phyloP scores from a whole-genome alignment of 2,797 vertebrate species.

The Podargus strigoides region DNA sequence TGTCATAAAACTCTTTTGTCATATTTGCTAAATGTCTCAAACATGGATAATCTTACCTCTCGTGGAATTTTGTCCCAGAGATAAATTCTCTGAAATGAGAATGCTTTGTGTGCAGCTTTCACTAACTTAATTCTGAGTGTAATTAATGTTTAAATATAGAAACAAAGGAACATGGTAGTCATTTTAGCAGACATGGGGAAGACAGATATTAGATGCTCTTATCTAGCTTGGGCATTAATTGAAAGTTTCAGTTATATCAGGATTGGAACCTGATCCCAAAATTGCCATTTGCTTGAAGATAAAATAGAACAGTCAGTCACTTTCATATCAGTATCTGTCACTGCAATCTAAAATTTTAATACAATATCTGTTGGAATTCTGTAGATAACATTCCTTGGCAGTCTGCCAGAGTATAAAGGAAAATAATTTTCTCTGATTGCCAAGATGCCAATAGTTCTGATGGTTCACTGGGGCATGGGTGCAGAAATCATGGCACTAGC shows the following conservation, averaged over 20 bases:
- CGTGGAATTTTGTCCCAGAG: neutral
- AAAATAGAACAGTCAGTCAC: neutral
- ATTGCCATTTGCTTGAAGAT: constrained; percentile 16
- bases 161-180: constrained; percentile 24
- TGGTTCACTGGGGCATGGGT: neutral
- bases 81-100: neutral
- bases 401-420: neutral
- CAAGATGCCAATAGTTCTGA: neutral
- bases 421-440: neutral
- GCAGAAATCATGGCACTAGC: neutral
- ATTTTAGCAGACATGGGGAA: neutral
- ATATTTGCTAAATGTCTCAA: neutral
- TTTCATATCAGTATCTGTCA: constrained; percentile 1
- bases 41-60: neutral
- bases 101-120: constrained; percentile 8
- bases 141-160: constrained; percentile 60
- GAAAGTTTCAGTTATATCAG: constrained; percentile 5
- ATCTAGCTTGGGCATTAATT: constrained; percentile 36
- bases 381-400: neutral
- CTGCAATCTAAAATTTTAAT: constrained; percentile 37
- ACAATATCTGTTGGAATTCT: neutral
- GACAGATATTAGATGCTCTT: constrained; percentile 34
- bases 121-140: constrained; percentile 12
- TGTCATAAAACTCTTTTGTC: neutral
- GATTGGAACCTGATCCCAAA: neutral